Percentiles rank a stretch among this genome's conserved stretches.
Evolutionary conservation across 1,140 invertebrate species (phyloP).

Genomic region (Charaxes varanes): DNA sequence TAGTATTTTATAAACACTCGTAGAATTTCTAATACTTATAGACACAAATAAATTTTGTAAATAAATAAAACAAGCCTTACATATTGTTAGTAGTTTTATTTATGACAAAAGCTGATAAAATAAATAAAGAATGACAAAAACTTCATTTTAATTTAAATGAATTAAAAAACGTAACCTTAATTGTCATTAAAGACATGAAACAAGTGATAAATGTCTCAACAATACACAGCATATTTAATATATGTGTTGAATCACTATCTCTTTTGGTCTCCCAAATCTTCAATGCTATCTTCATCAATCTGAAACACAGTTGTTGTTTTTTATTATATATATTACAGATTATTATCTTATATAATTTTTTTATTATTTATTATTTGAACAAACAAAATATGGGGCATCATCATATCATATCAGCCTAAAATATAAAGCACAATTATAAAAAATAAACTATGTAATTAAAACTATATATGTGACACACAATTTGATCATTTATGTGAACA

Average conservation of each 20-base stretch:
- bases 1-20: too few relatives aligned
- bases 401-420: too few relatives aligned
- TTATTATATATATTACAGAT: not conserved
- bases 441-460: slow-evolving; percentile 9
- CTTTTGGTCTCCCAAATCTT: slow-evolving; percentile 83
- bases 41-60: not conserved
- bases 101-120: slow-evolving; percentile 31
- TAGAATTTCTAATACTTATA: too few relatives aligned
- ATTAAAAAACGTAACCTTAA: slow-evolving; percentile 14
- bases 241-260: slow-evolving; percentile 65
- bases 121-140: slow-evolving; percentile 26
- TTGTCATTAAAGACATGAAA: slow-evolving; percentile 10
- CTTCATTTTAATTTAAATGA: slow-evolving; percentile 15
- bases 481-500: too few relatives aligned
- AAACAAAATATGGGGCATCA: too few relatives aligned
- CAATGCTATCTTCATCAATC: slow-evolving; percentile 83
- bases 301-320: slow-evolving; percentile 44
- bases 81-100: slow-evolving; percentile 17
- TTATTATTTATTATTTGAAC: too few relatives aligned
- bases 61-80: not conserved
- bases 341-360: too few relatives aligned
- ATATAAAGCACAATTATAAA: too few relatives aligned
- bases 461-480: too few relatives aligned
- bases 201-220: slow-evolving; percentile 4
- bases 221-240: too few relatives aligned